Evolutionary conservation across 2,113 vertebrate species (phyloP).

Genomic region (Perca fluviatilis): DNA sequence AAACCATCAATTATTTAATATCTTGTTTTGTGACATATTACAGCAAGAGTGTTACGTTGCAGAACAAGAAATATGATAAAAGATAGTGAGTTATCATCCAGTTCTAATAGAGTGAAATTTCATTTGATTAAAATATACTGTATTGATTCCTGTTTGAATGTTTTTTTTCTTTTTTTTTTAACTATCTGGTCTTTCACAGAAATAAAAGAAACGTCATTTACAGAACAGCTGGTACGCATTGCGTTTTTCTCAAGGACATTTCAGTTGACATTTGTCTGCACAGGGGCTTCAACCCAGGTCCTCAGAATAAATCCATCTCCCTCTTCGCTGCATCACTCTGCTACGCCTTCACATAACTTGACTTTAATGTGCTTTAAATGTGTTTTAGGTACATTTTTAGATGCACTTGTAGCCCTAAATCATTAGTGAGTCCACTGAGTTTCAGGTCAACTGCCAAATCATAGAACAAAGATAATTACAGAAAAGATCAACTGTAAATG

Average conservation of each 20-base stretch:
- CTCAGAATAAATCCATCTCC: neutral
- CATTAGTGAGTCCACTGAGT: neutral
- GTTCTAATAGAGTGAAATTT: neutral
- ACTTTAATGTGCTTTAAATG: neutral
- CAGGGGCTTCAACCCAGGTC: neutral
- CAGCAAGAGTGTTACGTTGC: neutral
- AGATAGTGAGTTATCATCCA: neutral
- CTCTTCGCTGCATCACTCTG: neutral
- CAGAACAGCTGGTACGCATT: neutral
- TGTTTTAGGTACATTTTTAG: neutral
- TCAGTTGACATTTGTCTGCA: neutral
- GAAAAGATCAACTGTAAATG: neutral
- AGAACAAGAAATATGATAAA: neutral
- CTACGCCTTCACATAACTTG: neutral
- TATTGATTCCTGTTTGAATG: neutral
- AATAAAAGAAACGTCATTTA: neutral
- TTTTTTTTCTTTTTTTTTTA: neutral
- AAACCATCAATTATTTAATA: neutral
- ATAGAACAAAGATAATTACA: neutral
- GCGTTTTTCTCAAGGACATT: slow-evolving; percentile 3
- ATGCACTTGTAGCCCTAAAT: neutral
- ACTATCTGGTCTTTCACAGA: neutral
- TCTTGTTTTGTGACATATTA: neutral
- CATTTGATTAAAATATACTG: neutral
- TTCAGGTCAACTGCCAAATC: neutral